phyloP scores from a whole-genome alignment of 1,140 invertebrate genomes.

The Atta texana region DNA sequence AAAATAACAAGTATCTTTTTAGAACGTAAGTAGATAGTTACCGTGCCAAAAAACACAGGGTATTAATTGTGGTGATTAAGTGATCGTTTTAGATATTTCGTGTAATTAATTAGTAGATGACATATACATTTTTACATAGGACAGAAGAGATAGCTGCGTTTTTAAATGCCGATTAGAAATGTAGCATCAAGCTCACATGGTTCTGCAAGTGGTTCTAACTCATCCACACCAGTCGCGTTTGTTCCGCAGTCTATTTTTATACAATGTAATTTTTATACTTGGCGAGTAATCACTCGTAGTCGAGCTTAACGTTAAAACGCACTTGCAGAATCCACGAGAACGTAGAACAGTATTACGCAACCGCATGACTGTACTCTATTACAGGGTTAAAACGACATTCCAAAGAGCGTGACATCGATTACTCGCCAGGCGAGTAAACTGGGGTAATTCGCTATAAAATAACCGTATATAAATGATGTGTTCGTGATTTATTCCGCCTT shows the following conservation, averaged over 20 bases:
- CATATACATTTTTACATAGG: conserved; percentile 17
- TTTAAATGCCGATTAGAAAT: conserved; percentile 32
- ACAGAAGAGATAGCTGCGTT: conserved; percentile 11
- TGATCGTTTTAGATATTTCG: conserved; percentile 44
- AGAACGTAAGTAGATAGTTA: conserved; percentile 9
- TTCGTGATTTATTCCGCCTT: conserved; percentile 45
- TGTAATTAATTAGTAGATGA: conserved; percentile 46
- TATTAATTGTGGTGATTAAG: conserved; percentile 70
- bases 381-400: conserved; percentile 52
- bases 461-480: neutral
- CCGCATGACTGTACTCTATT: conserved; percentile 48
- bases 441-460: conserved; percentile 49
- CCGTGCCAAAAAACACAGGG: conserved; percentile 62
- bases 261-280: conserved; percentile 23
- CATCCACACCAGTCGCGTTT: neutral
- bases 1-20: neutral
- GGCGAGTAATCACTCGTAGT: neutral
- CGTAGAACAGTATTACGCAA: conserved; percentile 60
- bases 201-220: conserved; percentile 21
- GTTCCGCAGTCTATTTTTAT: conserved; percentile 33
- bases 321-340: conserved; percentile 38
- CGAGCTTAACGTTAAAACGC: neutral
- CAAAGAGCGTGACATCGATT: conserved; percentile 60
- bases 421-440: conserved; percentile 29
- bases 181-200: conserved; percentile 30